A percentile compares a stretch with the other conserved stretches of the same genome.
Evolutionary conservation across 2,888 invertebrate species (phyloP).

Genomic region (Colostygia pectinataria): DNA sequence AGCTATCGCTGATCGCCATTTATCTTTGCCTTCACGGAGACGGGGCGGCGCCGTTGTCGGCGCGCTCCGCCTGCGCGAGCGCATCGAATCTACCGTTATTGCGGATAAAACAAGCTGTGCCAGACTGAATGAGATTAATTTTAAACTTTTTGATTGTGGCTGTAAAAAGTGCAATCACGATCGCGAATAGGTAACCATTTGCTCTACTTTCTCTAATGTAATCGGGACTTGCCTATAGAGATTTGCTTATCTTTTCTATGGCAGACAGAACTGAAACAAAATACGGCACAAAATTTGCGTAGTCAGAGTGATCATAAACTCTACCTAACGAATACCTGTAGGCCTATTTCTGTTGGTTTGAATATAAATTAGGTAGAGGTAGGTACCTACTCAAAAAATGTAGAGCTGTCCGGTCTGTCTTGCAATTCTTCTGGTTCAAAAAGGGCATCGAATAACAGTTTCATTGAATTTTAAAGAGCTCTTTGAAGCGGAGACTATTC

Average conservation of each 20-base stretch:
- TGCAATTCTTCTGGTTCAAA: neutral
- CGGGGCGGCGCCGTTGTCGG: too few species aligned
- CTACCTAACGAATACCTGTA: too few species aligned
- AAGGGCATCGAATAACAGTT: neutral
- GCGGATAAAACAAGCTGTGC: constrained; percentile 30
- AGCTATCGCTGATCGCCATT: constrained; percentile 41
- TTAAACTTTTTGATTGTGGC: neutral
- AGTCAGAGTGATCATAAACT: too few species aligned
- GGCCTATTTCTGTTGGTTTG: too few species aligned
- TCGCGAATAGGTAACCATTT: neutral
- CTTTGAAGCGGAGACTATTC: constrained; percentile 33
- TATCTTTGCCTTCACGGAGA: constrained; percentile 38
- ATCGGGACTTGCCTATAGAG: neutral
- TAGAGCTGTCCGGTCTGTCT: neutral
- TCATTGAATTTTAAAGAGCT: constrained; percentile 16
- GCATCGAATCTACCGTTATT: constrained; percentile 47
- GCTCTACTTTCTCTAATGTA: neutral
- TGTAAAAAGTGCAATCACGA: constrained; percentile 4
- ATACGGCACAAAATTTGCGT: too few species aligned
- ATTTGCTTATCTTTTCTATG: too few species aligned
- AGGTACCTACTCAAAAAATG: too few species aligned
- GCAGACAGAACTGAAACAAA: too few species aligned
- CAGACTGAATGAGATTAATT: constrained; percentile 18
- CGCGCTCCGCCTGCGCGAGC: constrained; percentile 40
- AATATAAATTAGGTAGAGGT: too few species aligned